Conservation (phyloP, 1,140 invertebrate species). For the Plutomurus gul region DNA sequence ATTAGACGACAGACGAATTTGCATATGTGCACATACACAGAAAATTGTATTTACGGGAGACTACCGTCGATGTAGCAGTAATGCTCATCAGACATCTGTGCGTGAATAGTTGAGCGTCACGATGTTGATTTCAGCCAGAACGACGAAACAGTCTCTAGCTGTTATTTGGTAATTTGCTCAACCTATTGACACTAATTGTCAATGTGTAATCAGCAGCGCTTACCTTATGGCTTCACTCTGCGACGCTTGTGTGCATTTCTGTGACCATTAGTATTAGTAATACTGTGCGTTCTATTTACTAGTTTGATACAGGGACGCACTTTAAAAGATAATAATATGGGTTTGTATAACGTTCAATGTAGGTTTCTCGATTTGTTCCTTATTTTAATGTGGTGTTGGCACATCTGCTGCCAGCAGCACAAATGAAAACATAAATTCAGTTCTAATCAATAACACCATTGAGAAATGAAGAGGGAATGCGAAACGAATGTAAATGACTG, state of each 20-base stretch:
- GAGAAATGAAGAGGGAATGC: slow-evolving; percentile 8
- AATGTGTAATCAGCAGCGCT: neutral
- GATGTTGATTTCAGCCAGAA: neutral
- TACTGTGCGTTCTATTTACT: neutral
- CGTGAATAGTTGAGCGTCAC: too few species aligned
- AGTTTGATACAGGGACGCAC: too few species aligned
- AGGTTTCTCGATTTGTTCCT: too few species aligned
- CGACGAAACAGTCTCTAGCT: neutral
- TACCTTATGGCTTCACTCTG: neutral
- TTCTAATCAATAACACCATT: neutral
- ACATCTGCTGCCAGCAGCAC: too few species aligned
- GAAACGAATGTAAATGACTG: slow-evolving; percentile 27
- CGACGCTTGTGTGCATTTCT: neutral
- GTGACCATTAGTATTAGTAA: neutral
- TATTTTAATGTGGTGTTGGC: too few species aligned
- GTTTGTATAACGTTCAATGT: too few species aligned
- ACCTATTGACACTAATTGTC: slow-evolving; percentile 6
- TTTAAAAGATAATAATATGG: too few species aligned
- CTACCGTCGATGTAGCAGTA: too few species aligned
- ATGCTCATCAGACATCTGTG: too few species aligned
- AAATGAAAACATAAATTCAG: neutral
- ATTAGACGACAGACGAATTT: too few species aligned
- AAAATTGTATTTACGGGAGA: too few species aligned
- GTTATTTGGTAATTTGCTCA: neutral
- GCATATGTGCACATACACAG: too few species aligned